Base-by-base conservation (phyloP, 2,797 vertebrate species). In the Danio kyathit region DNA sequence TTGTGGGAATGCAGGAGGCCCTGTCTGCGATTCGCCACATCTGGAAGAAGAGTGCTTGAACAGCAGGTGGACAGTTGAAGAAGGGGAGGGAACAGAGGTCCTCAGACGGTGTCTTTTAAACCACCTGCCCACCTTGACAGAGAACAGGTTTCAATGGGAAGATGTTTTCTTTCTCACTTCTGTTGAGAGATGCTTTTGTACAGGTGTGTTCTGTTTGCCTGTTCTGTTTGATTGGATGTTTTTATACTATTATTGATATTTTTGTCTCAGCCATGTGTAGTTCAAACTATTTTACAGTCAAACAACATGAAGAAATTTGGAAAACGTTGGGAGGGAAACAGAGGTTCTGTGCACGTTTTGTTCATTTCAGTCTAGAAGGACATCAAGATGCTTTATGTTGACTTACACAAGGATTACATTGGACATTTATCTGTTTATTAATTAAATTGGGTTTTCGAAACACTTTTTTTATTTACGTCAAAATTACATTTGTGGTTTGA, bases 1-100 rank as follows among this genome's bases (percentile, higher is more conserved):
- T 12, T 8, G 12, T 56, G 6, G 74, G 61, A 14, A 41, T 7
- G 16, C 29, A 49, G 80, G 82, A 84, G 74, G 17, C 51, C 79
- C 84, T 74, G 57, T 76, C 89, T 87, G 87, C 84, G 78, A 86
- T 82, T 88, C 81, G 86, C 83, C 83, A 63, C 54, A 79, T 82
- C 83, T 84, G 85, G 82, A 84, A 86, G 82, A 82, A 85, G 64
- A 72, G 87, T 86, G 87, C 87, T 75, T 74, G 80, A 75, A 81
- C 75, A 79, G 49, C 66, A 44, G 86, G 83, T 79, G 70, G 3
- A 4, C 41, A 1, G 74, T 44, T 54, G 76, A 83, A 52, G 73
- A 59, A 29, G 71, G 44, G 82, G 80, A 87, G 76, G 82, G 73
- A 61, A 86, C 85, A 84, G 81, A 88, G 73, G 29, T 83, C 87